These are phyloP conservation scores for Macropodus opercularis DNA, from an alignment of 2,797 vertebrate species.

Conservation along the genomic window DNA sequence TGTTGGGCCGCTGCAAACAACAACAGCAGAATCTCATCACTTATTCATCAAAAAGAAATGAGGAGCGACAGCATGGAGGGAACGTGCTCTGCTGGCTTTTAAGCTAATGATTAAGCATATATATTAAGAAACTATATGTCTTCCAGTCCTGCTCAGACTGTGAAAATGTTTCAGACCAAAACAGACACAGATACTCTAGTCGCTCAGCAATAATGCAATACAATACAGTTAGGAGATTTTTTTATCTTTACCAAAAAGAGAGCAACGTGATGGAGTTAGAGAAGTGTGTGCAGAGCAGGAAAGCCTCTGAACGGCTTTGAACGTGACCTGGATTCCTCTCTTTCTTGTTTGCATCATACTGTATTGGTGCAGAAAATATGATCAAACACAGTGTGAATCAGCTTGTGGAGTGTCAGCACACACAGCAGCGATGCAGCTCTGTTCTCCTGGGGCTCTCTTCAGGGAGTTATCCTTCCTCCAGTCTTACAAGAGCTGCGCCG, in stretches of 20 bases:
- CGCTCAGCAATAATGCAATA: constrained; percentile 48
- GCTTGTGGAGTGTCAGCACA: constrained; percentile 56
- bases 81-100: constrained; percentile 30
- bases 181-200: constrained; percentile 13
- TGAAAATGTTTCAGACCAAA: constrained; percentile 26
- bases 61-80: constrained; percentile 16
- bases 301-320: constrained; percentile 58
- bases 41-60: constrained; percentile 56
- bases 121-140: constrained; percentile 22
- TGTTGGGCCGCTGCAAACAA: constrained; percentile 20
- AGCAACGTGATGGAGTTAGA: constrained; percentile 41
- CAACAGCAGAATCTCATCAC: constrained; percentile 45
- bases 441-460: constrained; percentile 40
- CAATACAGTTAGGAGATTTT: constrained; percentile 30
- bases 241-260: constrained; percentile 4
- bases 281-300: constrained; percentile 51
- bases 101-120: constrained; percentile 40
- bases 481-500: constrained; percentile 35
- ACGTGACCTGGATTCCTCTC: constrained; percentile 73
- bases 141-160: constrained; percentile 19
- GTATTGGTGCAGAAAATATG: constrained; percentile 58
- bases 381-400: constrained; percentile 71
- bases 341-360: constrained; percentile 64
- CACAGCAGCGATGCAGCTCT: constrained; percentile 34
- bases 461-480: constrained; percentile 44